Evolutionary conservation across 2,888 invertebrate species (phyloP), one percentile per base, ranked within the genome.

Genomic region (Sialis lutaria): DNA sequence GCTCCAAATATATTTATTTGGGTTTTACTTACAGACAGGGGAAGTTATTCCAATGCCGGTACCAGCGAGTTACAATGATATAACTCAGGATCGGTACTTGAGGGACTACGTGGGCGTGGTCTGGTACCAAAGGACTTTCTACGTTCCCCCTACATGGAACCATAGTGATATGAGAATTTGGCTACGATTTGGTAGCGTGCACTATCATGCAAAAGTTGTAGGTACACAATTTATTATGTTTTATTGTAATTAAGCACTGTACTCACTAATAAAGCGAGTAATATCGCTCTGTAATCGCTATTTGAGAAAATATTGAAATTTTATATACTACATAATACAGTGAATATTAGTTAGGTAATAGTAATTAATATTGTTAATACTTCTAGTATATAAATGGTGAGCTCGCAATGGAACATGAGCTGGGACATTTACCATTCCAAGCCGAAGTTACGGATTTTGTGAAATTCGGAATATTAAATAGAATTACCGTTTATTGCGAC

Each of bases 371-470:
- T n/a, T n/a, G n/a, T 22, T 22, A 22, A 22, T 2, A 41, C n/a
- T 67, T 67, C 10, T 64, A 95, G 93, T 97, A 88, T 82, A 64
- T 97, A 9, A 97, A 98, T 64, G 90, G 90, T 0, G 69, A 79
- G 47, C 63, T 81, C 47, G 79, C 82, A 12, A 75, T 81, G 56
- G 79, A 77, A 51, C 97, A 98, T 61, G 86, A 86, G 61, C 89
- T 97, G 39, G 97, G 98, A 0, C 96, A 97, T 67, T 69, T 98
- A 43, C 98, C 98, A 0, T 97, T 98, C 63, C 85, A 90, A 62
- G 75, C 74, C 2, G 93, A 95, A 52, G 74, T 97, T 44, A 82
- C 85, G 0, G 63, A 74, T 12, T 63, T 68, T 32, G 60, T 93
- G 1, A 68, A 68, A 46, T 82, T 70, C 60, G 83, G 82, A 37